Conservation (phyloP, 1,140 invertebrate genomes). For the Stegodyphus mimosarum region DNA sequence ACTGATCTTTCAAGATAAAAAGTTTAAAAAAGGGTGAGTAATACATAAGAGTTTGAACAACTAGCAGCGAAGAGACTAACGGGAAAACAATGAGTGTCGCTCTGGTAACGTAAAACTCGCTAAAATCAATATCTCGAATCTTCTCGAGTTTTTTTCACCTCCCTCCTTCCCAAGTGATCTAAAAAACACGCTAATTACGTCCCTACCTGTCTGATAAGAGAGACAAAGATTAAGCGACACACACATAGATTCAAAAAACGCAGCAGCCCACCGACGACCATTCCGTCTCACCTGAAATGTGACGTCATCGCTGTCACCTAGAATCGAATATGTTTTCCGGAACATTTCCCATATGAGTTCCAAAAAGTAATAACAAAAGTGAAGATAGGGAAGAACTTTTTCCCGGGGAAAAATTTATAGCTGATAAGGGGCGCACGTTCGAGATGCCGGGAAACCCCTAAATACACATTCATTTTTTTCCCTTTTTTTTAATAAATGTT, state of each 20-base stretch:
- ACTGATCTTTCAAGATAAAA: too few relatives aligned
- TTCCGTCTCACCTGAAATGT: conserved; percentile 25
- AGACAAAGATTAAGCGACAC: conserved; percentile 18
- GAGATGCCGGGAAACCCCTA: neutral
- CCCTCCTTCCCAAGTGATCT: too few relatives aligned
- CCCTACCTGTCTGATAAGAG: conserved; percentile 23
- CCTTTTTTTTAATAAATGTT: neutral
- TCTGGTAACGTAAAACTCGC: too few relatives aligned
- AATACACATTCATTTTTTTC: too few relatives aligned
- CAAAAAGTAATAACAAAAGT: conserved; percentile 14
- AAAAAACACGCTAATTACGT: conserved; percentile 24
- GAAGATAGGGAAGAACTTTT: conserved; percentile 45
- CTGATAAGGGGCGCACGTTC: conserved; percentile 38
- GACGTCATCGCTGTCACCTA: conserved; percentile 10
- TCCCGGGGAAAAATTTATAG: conserved; percentile 45
- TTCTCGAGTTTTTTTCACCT: too few relatives aligned
- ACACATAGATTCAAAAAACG: neutral
- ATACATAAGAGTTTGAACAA: too few relatives aligned
- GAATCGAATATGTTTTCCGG: conserved; percentile 49
- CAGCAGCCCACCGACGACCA: neutral
- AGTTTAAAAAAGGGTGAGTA: too few relatives aligned
- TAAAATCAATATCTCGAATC: too few relatives aligned
- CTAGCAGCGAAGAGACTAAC: too few relatives aligned
- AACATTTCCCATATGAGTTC: conserved; percentile 14
- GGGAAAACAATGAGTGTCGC: too few relatives aligned